phyloP scores from a whole-genome alignment of 2,888 invertebrate species.

The Leucozona laternaria region DNA sequence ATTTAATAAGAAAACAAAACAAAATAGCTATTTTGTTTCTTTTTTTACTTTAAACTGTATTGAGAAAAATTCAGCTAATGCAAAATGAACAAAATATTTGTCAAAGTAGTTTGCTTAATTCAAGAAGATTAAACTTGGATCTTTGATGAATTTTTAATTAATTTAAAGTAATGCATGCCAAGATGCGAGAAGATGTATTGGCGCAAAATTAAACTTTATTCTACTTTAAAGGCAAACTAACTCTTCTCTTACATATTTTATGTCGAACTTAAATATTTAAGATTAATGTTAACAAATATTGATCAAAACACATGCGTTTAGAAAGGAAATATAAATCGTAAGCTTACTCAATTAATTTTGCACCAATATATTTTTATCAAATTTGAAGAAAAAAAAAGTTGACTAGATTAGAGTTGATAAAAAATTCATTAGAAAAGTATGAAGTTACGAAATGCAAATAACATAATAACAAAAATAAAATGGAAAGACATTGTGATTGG shows the following conservation, averaged over 20 bases:
- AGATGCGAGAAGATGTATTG: neutral
- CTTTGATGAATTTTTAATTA: neutral
- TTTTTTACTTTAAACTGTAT: conserved; percentile 16
- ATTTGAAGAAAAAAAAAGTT: neutral
- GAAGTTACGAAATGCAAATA: conserved; percentile 26
- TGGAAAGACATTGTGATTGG: conserved; percentile 69
- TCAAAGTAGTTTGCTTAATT: conserved; percentile 40
- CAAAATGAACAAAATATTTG: conserved; percentile 12
- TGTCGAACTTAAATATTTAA: neutral
- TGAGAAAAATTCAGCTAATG: conserved; percentile 48
- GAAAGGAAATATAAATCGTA: no score
- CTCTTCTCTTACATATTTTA: no score
- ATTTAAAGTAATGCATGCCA: neutral
- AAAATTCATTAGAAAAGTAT: neutral
- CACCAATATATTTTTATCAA: neutral
- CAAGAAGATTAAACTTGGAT: neutral
- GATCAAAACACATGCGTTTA: no score
- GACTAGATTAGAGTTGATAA: neutral
- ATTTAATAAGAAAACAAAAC: conserved; percentile 20
- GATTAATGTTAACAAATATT: no score
- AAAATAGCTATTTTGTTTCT: no score
- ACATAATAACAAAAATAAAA: conserved; percentile 26
- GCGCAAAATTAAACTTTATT: neutral
- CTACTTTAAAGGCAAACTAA: no score
- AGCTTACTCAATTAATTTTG: neutral